A percentile compares a stretch with the other conserved stretches of the same genome.
phyloP scores from a whole-genome alignment of 1,140 invertebrate genomes.

The Amphibalanus amphitrite region DNA sequence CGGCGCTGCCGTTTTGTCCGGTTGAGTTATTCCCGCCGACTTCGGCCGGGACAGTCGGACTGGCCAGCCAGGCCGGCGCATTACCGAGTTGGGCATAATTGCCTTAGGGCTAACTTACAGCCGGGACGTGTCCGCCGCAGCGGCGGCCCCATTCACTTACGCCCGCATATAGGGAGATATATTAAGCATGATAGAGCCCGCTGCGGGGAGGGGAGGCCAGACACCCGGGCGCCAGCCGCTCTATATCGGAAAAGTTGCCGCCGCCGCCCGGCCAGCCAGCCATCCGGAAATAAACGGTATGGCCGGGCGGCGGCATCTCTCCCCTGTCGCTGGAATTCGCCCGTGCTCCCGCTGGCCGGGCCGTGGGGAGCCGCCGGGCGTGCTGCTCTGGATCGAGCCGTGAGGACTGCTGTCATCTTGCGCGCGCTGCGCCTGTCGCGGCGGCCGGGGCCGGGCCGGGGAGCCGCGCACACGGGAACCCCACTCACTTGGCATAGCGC shows the following conservation, averaged over 20 bases:
- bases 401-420: no score
- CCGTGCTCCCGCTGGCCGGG: no score
- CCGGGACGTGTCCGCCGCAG: not conserved
- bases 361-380: no score
- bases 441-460: not conserved
- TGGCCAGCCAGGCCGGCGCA: not conserved
- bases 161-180: conserved; percentile 8
- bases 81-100: conserved; percentile 5
- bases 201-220: not conserved
- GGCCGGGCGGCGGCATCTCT: no score
- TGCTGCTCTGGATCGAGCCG: no score
- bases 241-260: not conserved
- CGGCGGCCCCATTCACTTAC: conserved; percentile 1
- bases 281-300: not conserved
- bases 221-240: no score
- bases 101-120: conserved; percentile 4
- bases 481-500: conserved; percentile 65
- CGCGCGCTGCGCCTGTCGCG: not conserved
- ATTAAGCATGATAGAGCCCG: not conserved
- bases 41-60: not conserved
- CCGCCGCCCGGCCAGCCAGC: no score
- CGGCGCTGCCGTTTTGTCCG: not conserved
- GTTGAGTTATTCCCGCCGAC: not conserved
- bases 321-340: no score
- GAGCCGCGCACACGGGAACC: not conserved